Percentiles rank a stretch among this genome's conserved stretches.
Evolutionary conservation across 2,888 invertebrate species (phyloP).

Genomic region (Lymantria dispar): DNA sequence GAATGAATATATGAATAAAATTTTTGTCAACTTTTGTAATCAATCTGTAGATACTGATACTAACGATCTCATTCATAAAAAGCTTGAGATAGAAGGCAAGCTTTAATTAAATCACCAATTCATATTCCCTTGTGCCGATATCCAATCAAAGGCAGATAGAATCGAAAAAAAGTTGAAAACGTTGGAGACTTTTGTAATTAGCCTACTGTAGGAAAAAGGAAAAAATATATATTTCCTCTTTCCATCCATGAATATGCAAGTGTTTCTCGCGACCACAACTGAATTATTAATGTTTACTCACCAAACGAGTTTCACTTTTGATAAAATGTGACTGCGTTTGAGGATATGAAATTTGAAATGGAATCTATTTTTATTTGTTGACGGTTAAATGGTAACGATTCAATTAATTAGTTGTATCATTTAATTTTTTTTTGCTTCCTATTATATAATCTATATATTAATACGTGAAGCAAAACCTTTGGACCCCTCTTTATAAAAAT

Average conservation of each 20-base stretch:
- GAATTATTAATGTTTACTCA: slow-evolving; percentile 53
- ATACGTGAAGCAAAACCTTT: no score
- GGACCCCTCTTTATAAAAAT: no score
- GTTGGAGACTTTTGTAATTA: slow-evolving; percentile 50
- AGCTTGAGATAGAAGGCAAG: slow-evolving; percentile 30
- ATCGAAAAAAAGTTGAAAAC: slow-evolving; percentile 46
- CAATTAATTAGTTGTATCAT: no score
- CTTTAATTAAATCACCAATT: slow-evolving; percentile 52
- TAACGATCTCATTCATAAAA: slow-evolving; percentile 38
- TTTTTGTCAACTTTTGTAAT: slow-evolving; percentile 40
- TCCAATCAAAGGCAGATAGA: slow-evolving; percentile 38
- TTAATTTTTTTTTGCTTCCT: no score
- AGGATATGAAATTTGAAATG: slow-evolving; percentile 22
- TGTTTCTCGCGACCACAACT: slow-evolving; percentile 34
- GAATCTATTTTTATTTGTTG: slow-evolving; percentile 11
- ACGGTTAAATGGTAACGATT: slow-evolving; percentile 3
- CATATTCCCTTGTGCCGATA: slow-evolving; percentile 50
- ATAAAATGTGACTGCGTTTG: slow-evolving; percentile 31
- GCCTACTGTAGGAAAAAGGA: slow-evolving; percentile 24
- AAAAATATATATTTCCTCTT: slow-evolving; percentile 33
- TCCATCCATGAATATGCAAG: slow-evolving; percentile 44
- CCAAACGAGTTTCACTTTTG: slow-evolving; percentile 28
- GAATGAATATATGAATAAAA: slow-evolving; percentile 39
- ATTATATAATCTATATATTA: no score
- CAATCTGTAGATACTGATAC: slow-evolving; percentile 31